A percentile compares a stretch with the other conserved stretches of the same genome.
Conservation (phyloP, 2,888 invertebrate genomes). For the Atethmia centrago region DNA sequence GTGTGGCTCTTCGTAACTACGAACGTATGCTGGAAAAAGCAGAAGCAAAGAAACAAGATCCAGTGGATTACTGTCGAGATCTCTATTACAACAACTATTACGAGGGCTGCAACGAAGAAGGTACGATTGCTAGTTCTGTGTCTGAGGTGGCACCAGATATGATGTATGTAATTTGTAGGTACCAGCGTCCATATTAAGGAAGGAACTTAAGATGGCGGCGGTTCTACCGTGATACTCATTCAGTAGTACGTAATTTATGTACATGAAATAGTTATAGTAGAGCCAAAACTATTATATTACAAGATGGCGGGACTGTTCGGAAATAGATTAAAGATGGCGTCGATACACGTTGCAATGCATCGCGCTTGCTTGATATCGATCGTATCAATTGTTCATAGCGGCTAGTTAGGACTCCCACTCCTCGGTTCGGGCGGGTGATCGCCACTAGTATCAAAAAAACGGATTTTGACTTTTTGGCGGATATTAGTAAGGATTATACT, state of each 20-base stretch:
- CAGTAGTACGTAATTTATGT: neutral
- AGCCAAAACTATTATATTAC: neutral
- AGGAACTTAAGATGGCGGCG: neutral
- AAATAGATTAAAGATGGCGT: neutral
- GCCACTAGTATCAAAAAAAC: neutral
- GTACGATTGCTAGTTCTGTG: conserved; percentile 17
- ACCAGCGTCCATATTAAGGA: neutral
- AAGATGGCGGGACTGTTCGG: neutral
- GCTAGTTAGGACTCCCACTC: neutral
- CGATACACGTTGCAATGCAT: neutral
- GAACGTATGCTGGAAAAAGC: conserved; percentile 30
- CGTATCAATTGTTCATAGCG: neutral
- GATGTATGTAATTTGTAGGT: neutral
- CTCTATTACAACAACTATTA: conserved; percentile 21
- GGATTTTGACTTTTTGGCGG: conserved; percentile 11
- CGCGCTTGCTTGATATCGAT: conserved; percentile 24
- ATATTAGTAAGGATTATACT: conserved; percentile 10
- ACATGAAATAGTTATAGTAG: neutral
- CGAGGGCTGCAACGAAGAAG: conserved; percentile 44
- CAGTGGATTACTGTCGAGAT: conserved; percentile 34
- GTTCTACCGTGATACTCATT: neutral
- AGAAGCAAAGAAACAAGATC: conserved; percentile 26
- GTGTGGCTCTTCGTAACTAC: conserved; percentile 37
- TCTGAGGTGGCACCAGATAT: neutral
- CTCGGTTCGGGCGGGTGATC: neutral